These are phyloP conservation scores for Drosophila helvetica DNA, from an alignment of 2,888 invertebrate genomes.

Conservation along the genomic window DNA sequence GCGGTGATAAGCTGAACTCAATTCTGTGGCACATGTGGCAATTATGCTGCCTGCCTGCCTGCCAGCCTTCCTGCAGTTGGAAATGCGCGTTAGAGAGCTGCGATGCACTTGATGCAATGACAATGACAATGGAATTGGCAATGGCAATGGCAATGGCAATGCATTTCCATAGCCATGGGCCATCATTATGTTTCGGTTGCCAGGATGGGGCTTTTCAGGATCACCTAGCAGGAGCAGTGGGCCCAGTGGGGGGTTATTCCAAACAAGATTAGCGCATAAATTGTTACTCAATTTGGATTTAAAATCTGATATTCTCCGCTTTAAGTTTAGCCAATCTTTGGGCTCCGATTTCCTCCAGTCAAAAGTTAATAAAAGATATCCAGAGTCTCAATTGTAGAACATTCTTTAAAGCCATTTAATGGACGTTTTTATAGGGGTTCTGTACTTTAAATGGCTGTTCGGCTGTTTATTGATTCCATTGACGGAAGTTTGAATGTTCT, in stretches of 20 bases:
- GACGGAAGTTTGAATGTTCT: neutral
- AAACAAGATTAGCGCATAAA: neutral
- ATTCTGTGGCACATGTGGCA: slow-evolving; percentile 74
- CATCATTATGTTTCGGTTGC: slow-evolving; percentile 61
- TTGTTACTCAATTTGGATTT: too few species aligned
- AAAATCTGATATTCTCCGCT: too few species aligned
- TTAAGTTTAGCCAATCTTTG: too few species aligned
- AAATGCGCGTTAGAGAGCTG: slow-evolving; percentile 25
- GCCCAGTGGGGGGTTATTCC: neutral
- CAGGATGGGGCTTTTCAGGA: slow-evolving; percentile 8
- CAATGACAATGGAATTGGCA: slow-evolving; percentile 24
- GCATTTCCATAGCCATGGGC: slow-evolving; percentile 30
- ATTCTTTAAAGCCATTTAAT: neutral
- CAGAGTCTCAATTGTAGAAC: neutral
- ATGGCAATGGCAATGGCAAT: slow-evolving; percentile 2
- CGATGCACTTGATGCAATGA: slow-evolving; percentile 39
- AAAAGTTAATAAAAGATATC: neutral
- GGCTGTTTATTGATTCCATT: neutral
- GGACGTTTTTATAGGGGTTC: neutral
- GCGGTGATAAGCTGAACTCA: slow-evolving; percentile 66
- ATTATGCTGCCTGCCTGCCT: slow-evolving; percentile 54
- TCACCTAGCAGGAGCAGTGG: neutral
- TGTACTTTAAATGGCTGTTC: neutral
- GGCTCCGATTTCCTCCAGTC: too few species aligned
- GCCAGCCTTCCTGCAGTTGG: slow-evolving; percentile 1